phyloP scores from a whole-genome alignment of 2,888 invertebrate species.

The Phorcus lineatus region DNA sequence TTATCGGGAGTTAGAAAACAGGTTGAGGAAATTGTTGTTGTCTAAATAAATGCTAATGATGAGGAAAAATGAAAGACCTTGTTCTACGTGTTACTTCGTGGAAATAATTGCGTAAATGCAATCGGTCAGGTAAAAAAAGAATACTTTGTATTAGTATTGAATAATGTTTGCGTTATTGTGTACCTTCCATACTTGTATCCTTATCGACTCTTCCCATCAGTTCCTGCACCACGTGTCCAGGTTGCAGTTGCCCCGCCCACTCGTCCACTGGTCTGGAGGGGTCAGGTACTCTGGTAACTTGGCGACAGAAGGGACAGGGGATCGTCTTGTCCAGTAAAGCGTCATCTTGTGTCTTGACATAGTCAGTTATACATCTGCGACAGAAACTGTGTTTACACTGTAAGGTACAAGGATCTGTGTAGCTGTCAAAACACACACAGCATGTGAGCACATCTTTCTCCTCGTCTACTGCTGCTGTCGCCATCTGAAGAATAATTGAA shows the following conservation, averaged over 20 bases:
- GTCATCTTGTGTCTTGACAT: background rate
- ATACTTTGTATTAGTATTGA: no score
- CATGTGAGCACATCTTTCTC: background rate
- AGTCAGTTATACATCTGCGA: background rate
- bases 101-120: no score
- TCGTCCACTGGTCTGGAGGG: background rate
- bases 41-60: no score
- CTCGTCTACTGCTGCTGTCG: background rate
- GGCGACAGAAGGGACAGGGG: background rate
- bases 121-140: no score
- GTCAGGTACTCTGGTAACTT: background rate
- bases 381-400: background rate
- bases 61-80: no score
- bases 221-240: background rate
- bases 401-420: background rate
- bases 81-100: no score
- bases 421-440: background rate
- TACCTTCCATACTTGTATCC: no score
- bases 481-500: background rate
- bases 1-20: no score
- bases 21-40: no score
- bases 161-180: no score
- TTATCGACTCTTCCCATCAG: background rate
- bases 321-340: background rate
- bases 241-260: background rate